phyloP scores from a whole-genome alignment of 2,888 invertebrate species.

The Pogonocherus hispidulus region DNA sequence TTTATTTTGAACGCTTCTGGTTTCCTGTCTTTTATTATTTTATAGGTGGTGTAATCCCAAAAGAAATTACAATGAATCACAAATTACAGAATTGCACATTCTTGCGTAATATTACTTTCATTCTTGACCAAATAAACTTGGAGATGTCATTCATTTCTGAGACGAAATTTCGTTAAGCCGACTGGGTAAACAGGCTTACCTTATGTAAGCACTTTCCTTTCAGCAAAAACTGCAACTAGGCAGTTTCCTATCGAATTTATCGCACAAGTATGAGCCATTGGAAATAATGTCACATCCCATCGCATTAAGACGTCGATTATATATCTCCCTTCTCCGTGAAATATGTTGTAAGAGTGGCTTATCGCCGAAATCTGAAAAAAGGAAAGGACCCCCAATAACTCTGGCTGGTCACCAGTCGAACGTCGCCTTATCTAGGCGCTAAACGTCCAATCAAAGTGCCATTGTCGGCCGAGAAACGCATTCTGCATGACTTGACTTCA shows the following conservation, averaged over 20 bases:
- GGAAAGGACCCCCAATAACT: slow-evolving; percentile 7
- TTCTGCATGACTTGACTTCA: slow-evolving; percentile 58
- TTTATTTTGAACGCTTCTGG: too few species aligned
- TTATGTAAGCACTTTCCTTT: background rate
- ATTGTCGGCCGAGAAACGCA: slow-evolving; percentile 52
- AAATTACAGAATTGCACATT: too few species aligned
- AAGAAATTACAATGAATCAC: too few species aligned
- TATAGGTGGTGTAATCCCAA: too few species aligned
- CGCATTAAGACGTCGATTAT: slow-evolving; percentile 2
- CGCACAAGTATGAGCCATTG: background rate
- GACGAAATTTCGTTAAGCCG: too few species aligned
- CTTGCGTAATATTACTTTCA: too few species aligned
- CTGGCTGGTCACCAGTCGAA: slow-evolving; percentile 46
- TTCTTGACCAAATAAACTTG: too few species aligned
- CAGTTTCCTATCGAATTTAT: background rate
- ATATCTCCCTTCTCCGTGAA: background rate
- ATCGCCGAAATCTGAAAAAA: background rate
- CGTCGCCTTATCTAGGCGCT: slow-evolving; percentile 53
- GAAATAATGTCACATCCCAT: too few species aligned
- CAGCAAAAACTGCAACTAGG: background rate
- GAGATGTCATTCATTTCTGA: too few species aligned
- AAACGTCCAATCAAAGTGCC: slow-evolving; percentile 59
- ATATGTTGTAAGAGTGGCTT: background rate
- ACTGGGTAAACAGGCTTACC: too few species aligned
- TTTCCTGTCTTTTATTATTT: too few species aligned